These are phyloP conservation scores for Palaemon carinicauda DNA, from an alignment of 1,140 invertebrate species.

Conservation along the genomic window DNA sequence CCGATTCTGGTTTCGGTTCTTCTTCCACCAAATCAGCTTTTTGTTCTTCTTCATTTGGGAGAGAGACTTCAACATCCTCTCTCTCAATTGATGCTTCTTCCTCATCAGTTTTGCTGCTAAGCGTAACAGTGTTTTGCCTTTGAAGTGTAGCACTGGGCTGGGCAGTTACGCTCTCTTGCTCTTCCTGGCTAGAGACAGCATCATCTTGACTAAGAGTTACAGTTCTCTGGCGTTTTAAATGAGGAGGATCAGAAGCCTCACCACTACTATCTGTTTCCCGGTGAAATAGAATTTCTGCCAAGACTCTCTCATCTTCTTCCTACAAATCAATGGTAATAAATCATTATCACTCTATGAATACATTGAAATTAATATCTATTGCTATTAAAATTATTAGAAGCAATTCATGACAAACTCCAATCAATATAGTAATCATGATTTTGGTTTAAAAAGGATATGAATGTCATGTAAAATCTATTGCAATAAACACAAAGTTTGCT, in stretches of 20 bases:
- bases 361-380: too few relatives aligned
- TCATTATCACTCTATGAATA: too few relatives aligned
- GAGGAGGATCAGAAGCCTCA: neutral
- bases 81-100: neutral
- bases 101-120: neutral
- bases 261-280: constrained; percentile 26
- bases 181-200: neutral
- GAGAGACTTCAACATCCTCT: too few relatives aligned
- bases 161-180: neutral
- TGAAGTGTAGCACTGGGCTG: neutral
- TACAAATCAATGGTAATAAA: neutral
- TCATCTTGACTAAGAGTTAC: constrained; percentile 8
- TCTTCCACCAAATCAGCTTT: too few relatives aligned
- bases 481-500: too few relatives aligned
- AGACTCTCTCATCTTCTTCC: constrained; percentile 46
- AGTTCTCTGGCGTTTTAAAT: constrained; percentile 25
- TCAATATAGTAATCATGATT: too few relatives aligned
- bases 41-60: too few relatives aligned
- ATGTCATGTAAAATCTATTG: too few relatives aligned
- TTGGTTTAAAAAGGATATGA: too few relatives aligned
- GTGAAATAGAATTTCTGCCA: constrained; percentile 40
- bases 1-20: too few relatives aligned
- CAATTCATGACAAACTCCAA: too few relatives aligned
- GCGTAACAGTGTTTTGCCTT: neutral
- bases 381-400: too few relatives aligned